These are phyloP conservation scores for Pogona vitticeps DNA, from an alignment of 2,113 vertebrate species.

Conservation along the genomic window DNA sequence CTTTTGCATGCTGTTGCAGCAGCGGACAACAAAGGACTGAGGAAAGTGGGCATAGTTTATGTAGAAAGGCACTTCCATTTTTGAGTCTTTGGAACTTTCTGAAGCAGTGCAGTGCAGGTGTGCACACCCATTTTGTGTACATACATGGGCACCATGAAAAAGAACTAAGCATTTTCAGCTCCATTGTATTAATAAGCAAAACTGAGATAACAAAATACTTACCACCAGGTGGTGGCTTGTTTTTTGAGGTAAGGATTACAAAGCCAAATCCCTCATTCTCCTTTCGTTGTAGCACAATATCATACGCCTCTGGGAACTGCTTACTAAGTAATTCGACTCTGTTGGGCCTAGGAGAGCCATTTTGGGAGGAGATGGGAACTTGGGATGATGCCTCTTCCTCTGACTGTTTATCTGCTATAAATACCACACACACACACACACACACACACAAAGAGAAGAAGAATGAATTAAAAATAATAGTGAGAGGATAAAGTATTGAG, in stretches of 20 bases:
- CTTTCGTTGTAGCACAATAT: slow-evolving; percentile 88
- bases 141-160: not conserved
- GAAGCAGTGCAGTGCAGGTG: no score
- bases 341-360: slow-evolving; percentile 79
- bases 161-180: not conserved
- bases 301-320: slow-evolving; percentile 79
- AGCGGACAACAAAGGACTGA: no score
- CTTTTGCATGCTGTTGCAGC: no score
- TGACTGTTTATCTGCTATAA: slow-evolving; percentile 70
- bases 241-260: slow-evolving; percentile 97
- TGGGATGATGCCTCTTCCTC: slow-evolving; percentile 69
- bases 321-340: slow-evolving; percentile 65
- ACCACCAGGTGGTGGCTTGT: slow-evolving; percentile 95
- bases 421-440: no score
- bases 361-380: slow-evolving; percentile 61
- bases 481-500: not conserved
- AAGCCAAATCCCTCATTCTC: slow-evolving; percentile 97
- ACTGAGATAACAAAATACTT: slow-evolving; percentile 41
- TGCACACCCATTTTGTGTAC: not conserved
- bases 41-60: no score
- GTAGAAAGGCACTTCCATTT: no score
- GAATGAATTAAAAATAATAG: slow-evolving; percentile 10
- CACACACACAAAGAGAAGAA: no score
- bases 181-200: not conserved
- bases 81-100: no score